phyloP scores from a whole-genome alignment of 2,113 vertebrate genomes.

The Istiophorus platypterus region DNA sequence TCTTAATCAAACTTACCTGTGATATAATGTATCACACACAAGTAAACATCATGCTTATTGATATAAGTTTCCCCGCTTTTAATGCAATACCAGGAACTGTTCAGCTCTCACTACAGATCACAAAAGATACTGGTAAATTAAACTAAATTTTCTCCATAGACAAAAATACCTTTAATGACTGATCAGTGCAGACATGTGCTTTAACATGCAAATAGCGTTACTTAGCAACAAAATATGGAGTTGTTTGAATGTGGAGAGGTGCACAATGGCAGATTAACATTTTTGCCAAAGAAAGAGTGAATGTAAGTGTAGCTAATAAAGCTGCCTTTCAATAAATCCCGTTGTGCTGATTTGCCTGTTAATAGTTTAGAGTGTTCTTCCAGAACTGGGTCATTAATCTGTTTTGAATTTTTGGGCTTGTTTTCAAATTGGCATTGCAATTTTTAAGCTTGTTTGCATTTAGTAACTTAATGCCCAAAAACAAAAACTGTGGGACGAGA shows the following conservation, averaged over 20 bases:
- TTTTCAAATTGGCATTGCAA: slow-evolving; percentile 12
- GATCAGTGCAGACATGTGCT: not conserved
- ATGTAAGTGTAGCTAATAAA: not conserved
- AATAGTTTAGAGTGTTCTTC: not conserved
- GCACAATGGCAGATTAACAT: not conserved
- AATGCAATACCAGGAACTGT: not conserved
- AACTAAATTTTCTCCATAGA: not conserved
- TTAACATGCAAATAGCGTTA: not conserved
- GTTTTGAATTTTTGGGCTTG: not conserved
- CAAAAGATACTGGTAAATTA: not conserved
- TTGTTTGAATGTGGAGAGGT: not conserved
- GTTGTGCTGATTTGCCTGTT: not conserved
- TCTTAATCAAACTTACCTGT: not conserved
- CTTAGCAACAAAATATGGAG: not conserved
- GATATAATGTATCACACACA: not conserved
- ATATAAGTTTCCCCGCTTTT: too few species aligned
- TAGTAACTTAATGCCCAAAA: not conserved
- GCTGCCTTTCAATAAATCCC: not conserved
- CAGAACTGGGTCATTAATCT: slow-evolving; percentile 25
- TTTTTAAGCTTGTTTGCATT: slow-evolving; percentile 37
- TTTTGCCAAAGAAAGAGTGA: not conserved
- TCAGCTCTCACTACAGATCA: not conserved
- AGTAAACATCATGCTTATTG: not conserved
- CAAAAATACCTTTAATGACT: not conserved
- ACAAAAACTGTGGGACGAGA: not conserved